Base-by-base conservation (phyloP, 2,113 vertebrate species). In the Taxidea taxus region DNA sequence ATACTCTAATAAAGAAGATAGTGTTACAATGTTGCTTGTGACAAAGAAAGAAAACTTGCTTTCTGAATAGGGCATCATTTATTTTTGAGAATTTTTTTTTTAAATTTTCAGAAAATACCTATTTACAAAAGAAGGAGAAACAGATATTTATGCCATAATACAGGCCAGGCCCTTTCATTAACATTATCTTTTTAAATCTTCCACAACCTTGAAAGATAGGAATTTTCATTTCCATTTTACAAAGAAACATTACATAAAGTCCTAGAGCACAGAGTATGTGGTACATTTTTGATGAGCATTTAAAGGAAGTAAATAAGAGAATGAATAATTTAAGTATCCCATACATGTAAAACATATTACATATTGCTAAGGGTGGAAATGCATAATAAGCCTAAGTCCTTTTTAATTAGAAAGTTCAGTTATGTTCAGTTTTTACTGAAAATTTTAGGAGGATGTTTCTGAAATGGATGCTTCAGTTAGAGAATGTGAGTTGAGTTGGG, bases 41-140 rank as follows among this genome's bases (percentile, higher is more conserved):
- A 81, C 13, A 66, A 66, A 49, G 56, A 62, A 91, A 78, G 62
- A 94, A 85, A 77, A 1, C 11, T 81, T 81, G 29, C 56, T 83
- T 62, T 86, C 60, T 64, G 78, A 27, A 56, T 64, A 87, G 16
- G 8, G 16, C 34, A 90, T 42, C 31, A 39, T 78, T 94, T 70
- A 64, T 70, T 70, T 82, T 78, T 83, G 39, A 94, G 23, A 93
- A 27, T 4, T n/a, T 42, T 92, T 11, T 90, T 68, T 21, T 25
- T 34, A 10, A 74, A 74, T 49, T 90, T 97, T 72, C 34, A 78
- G 62, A 92, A 90, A 96, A 31, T 13, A n/a, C 5, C 39, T 72
- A 3, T 77, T 97, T 96, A 89, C 18, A 75, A 90, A 92, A 90
- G 34, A 96, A 74, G 90, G 51, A 47, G 87, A 92, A 84, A 68